phyloP scores from a whole-genome alignment of 2,797 vertebrate genomes.

The Chelon labrosus region DNA sequence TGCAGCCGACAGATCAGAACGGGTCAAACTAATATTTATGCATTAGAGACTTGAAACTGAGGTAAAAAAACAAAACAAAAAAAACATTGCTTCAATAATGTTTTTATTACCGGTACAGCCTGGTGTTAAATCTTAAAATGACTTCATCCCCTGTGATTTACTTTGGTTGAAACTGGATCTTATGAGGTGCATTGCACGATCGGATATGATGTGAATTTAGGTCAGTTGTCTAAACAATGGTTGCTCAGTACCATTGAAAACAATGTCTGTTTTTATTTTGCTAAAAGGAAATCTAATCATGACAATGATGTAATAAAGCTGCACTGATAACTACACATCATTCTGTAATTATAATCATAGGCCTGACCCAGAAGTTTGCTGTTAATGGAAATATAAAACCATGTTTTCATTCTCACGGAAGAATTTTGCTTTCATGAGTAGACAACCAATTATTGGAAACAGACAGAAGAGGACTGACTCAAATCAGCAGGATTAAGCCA shows the following conservation, averaged over 20 bases:
- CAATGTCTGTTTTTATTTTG: conserved; percentile 63
- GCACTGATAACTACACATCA: conserved; percentile 45
- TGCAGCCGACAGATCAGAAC: not conserved
- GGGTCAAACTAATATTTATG: conserved; percentile 17
- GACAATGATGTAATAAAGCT: conserved; percentile 54
- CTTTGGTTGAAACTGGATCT: conserved; percentile 30
- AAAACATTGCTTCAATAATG: conserved; percentile 29
- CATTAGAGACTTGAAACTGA: conserved; percentile 25
- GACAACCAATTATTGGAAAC: conserved; percentile 74
- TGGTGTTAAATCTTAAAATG: conserved; percentile 13
- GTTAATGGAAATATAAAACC: conserved; percentile 73
- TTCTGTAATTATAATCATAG: conserved; percentile 71
- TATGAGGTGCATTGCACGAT: conserved; percentile 13
- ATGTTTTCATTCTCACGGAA: conserved; percentile 60
- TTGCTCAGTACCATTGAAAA: conserved; percentile 46
- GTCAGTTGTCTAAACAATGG: conserved; percentile 45
- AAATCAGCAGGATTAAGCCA: conserved; percentile 52
- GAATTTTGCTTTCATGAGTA: conserved; percentile 61
- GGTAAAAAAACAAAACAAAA: conserved; percentile 21
- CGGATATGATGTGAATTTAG: conserved; percentile 30
- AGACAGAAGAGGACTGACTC: conserved; percentile 63
- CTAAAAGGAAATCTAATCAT: conserved; percentile 63
- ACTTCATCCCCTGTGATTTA: conserved; percentile 36
- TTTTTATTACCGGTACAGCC: conserved; percentile 36
- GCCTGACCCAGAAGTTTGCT: conserved; percentile 50